Percentiles rank a stretch among this genome's conserved stretches.
These are phyloP conservation scores for Augiades crinisus DNA, from an alignment of 2,888 invertebrate species.

Conservation along the genomic window DNA sequence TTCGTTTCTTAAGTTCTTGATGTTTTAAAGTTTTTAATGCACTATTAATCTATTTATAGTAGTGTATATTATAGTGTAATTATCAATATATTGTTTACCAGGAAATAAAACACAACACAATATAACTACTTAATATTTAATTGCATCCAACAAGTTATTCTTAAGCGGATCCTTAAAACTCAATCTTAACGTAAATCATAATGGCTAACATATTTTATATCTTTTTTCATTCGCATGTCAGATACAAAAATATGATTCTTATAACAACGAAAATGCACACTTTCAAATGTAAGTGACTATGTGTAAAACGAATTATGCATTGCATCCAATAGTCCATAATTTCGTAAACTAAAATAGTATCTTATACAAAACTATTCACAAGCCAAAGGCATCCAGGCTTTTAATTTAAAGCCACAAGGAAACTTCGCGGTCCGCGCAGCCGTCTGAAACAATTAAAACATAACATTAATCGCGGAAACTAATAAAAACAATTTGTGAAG, in stretches of 20 bases:
- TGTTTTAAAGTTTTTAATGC: too few relatives aligned
- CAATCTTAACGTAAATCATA: conserved; percentile 70
- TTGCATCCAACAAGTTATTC: conserved; percentile 76
- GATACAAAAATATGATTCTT: conserved; percentile 75
- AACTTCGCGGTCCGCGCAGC: conserved; percentile 57
- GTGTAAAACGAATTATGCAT: conserved; percentile 61
- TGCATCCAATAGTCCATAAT: conserved; percentile 54
- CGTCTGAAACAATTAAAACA: conserved; percentile 56
- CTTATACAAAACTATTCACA: conserved; percentile 65
- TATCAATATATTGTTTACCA: conserved; percentile 26
- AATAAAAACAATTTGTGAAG: too few relatives aligned
- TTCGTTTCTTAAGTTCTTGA: too few relatives aligned
- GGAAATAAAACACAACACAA: conserved; percentile 28
- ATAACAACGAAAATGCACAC: conserved; percentile 74
- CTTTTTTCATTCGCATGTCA: conserved; percentile 59
- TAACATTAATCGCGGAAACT: too few relatives aligned
- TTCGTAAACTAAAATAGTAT: conserved; percentile 54
- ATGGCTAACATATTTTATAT: conserved; percentile 65
- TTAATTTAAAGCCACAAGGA: conserved; percentile 64
- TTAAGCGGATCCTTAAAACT: conserved; percentile 70
- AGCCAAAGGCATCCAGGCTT: conserved; percentile 56
- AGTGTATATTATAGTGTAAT: too few relatives aligned
- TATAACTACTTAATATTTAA: conserved; percentile 73
- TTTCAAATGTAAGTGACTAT: conserved; percentile 64
- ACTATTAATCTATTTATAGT: too few relatives aligned